Evolutionary conservation across 2,888 invertebrate species (phyloP).

Genomic region (Leptothorax acervorum): DNA sequence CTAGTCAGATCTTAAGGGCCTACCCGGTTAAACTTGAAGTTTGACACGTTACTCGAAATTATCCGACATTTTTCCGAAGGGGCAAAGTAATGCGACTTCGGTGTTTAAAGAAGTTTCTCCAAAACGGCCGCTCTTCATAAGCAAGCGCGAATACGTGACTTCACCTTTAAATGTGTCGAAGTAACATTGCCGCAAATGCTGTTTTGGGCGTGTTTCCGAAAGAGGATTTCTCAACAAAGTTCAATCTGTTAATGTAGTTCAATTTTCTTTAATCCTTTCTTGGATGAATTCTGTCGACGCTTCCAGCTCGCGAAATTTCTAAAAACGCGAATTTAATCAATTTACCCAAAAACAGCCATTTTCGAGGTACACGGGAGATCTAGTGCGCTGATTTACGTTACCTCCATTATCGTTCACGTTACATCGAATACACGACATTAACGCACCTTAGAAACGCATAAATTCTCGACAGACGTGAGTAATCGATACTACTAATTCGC

Average conservation of each 20-base stretch:
- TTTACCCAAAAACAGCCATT: neutral
- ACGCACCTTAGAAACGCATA: constrained; percentile 35
- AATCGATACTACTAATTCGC: constrained; percentile 33
- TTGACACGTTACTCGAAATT: neutral
- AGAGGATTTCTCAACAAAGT: neutral
- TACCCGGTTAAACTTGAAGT: neutral
- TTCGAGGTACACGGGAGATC: neutral
- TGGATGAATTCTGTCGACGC: neutral
- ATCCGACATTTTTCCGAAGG: neutral
- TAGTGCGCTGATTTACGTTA: neutral
- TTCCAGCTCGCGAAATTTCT: neutral
- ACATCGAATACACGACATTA: constrained; percentile 2
- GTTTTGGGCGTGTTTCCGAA: neutral
- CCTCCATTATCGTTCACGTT: constrained; percentile 9
- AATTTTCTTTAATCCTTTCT: constrained; percentile 14
- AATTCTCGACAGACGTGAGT: constrained; percentile 1
- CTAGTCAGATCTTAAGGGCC: neutral
- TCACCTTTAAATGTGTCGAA: neutral
- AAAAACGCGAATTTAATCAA: constrained; percentile 14
- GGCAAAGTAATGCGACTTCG: neutral
- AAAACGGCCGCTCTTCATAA: constrained; percentile 13
- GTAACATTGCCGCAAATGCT: constrained; percentile 22
- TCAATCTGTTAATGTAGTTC: neutral
- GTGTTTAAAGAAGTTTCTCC: neutral
- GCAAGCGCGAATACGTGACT: neutral